Evolutionary conservation across 2,113 vertebrate species (phyloP), one percentile per base, ranked within the genome.

Genomic region (Nothobranchius furzeri): DNA sequence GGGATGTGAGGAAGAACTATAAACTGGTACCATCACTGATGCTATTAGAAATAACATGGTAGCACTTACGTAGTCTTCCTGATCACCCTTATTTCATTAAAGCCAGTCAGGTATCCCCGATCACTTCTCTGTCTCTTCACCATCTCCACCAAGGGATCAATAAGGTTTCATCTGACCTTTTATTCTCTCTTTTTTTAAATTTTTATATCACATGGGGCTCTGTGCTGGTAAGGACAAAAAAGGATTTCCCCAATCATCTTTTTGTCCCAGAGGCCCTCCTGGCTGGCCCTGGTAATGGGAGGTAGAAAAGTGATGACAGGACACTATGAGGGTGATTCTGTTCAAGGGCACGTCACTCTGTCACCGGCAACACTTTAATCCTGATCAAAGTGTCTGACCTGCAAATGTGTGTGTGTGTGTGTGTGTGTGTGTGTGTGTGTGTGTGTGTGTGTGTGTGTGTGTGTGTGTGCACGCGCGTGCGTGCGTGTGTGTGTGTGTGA

Each of bases 341-440:
- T 91, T 87, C 89, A 91, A 91, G 89, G 90, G 79, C 85, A 81
- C 63, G 82, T 91, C 90, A 90, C 66, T 87, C 89, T 75, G 81
- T 85, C 90, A 87, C 81, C 88, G 85, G 84, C 87, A 81, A 83
- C 82, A 75, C 89, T 90, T 90, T 87, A 91, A 91, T 90, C 87
- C 86, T 85, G 84, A 89, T 89, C 85, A 83, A 82, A 84, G 85
- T 83, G 80, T 83, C 78, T 83, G 78, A 76, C 79, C 36, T 47
- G 69, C 56, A 62, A 49, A 65, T 36, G 13, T 62, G 37, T 20
- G 20, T 20, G 20, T 20, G 20, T 20, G 20, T 20, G 20, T 20
- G 20, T 20, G 20, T 20, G 20, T 20, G 30, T 30, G 30, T 30
- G 30, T 30, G 30, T 30, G 30, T 30, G 30, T 30, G 30, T 30